Percentiles rank a stretch among this genome's conserved stretches.
Conservation (phyloP, 2,113 vertebrate genomes). For the Hippocampus barbouri region DNA sequence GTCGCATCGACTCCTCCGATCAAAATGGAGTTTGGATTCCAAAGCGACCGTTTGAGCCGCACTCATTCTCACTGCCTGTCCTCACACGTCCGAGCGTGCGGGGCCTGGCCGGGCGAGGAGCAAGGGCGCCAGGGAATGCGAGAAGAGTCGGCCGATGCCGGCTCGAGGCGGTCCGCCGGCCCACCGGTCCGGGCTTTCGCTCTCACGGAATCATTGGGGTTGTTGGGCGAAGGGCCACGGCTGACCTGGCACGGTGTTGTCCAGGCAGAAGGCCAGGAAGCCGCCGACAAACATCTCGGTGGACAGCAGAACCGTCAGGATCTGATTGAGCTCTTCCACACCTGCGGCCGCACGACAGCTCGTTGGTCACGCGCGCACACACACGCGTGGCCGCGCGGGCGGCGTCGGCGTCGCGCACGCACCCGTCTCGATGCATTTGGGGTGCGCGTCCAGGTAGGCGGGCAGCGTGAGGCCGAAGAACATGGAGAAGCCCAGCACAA, state of each 20-base stretch:
- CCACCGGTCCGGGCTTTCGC: no score
- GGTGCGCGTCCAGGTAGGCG: constrained; percentile 82
- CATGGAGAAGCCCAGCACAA: constrained; percentile 93
- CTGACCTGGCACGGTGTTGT: constrained; percentile 93
- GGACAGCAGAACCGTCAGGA: constrained; percentile 90
- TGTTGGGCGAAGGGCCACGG: no score
- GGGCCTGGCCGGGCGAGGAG: no score
- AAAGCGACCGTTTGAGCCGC: no score
- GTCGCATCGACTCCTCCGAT: no score
- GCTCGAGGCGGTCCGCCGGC: no score
- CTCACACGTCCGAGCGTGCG: no score
- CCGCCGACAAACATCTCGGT: constrained; percentile 98
- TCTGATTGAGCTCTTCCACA: constrained; percentile 86
- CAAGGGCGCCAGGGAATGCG: no score
- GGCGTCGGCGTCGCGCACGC: background rate
- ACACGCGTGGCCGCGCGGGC: background rate
- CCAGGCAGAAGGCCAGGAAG: constrained; percentile 85
- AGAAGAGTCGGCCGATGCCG: no score
- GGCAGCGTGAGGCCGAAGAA: constrained; percentile 91
- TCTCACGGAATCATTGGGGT: no score
- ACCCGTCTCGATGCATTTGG: constrained; percentile 86
- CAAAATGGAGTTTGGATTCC: no score
- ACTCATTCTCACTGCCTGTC: no score
- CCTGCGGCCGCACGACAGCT: constrained; percentile 65
- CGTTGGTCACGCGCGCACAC: background rate